Conservation (phyloP, 2,113 vertebrate species). For the Bos javanicus region DNA sequence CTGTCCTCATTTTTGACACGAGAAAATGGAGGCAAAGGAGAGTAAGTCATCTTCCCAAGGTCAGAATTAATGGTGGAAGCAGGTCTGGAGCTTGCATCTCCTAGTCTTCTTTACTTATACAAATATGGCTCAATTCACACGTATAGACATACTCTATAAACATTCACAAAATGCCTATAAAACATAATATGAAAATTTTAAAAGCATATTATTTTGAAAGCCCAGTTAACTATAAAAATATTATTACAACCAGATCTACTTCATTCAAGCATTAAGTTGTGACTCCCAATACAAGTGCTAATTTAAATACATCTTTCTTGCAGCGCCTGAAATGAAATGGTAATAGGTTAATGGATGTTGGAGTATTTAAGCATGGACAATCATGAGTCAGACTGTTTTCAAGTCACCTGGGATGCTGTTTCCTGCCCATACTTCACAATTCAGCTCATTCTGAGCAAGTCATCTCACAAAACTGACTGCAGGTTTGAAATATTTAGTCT, state of each 20-base stretch:
- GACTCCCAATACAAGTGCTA: slow-evolving; percentile 31
- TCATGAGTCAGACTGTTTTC: background rate
- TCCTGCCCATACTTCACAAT: slow-evolving; percentile 6
- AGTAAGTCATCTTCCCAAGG: background rate
- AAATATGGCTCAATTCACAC: background rate
- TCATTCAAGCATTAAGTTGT: background rate
- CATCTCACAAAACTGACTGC: background rate
- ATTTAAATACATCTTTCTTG: slow-evolving; percentile 49
- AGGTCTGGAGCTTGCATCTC: background rate
- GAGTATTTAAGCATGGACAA: background rate
- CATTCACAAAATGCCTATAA: slow-evolving; percentile 40
- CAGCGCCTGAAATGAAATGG: slow-evolving; percentile 4
- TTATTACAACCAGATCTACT: slow-evolving; percentile 34
- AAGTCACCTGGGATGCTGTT: slow-evolving; percentile 27
- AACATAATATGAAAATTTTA: slow-evolving; percentile 10
- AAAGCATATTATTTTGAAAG: slow-evolving; percentile 58
- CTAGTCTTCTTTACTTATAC: background rate
- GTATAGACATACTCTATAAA: background rate
- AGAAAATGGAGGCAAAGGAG: background rate
- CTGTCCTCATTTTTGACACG: background rate
- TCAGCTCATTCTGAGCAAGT: background rate
- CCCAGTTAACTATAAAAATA: slow-evolving; percentile 59
- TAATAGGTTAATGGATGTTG: slow-evolving; percentile 33
- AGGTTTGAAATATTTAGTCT: slow-evolving; percentile 37
- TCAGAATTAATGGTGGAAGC: background rate